These are phyloP conservation scores for Spisula solida DNA, from an alignment of 2,888 invertebrate species.

Conservation along the genomic window DNA sequence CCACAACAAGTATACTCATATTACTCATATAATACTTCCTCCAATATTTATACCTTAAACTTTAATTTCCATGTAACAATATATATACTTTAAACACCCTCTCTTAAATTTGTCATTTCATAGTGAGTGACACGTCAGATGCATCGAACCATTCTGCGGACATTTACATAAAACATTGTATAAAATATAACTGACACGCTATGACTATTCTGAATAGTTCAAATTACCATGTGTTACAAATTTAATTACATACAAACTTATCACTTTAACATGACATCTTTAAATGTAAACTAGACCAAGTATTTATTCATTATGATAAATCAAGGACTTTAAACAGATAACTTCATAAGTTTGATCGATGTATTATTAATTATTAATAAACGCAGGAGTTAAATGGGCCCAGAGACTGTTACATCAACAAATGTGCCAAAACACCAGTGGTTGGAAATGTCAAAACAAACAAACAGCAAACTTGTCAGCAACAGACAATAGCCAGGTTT, in stretches of 20 bases:
- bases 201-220: neutral
- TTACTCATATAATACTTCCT: neutral
- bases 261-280: neutral
- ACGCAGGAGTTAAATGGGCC: no score
- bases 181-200: neutral
- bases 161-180: neutral
- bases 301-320: neutral
- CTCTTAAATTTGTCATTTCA: neutral
- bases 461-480: no score
- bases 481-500: no score
- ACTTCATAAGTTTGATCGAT: neutral
- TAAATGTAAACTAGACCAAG: neutral
- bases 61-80: conserved; percentile 1
- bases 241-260: neutral
- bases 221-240: conserved; percentile 3
- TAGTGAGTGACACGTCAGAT: neutral
- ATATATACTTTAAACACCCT: neutral
- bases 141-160: neutral
- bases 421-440: no score
- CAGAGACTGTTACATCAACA: no score
- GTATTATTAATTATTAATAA: neutral
- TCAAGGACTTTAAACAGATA: neutral
- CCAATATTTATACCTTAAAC: neutral
- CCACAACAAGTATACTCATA: no score
- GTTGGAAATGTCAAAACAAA: no score